Evolutionary conservation across 2,888 invertebrate species (phyloP).

Genomic region (Cheilosia urbana): DNA sequence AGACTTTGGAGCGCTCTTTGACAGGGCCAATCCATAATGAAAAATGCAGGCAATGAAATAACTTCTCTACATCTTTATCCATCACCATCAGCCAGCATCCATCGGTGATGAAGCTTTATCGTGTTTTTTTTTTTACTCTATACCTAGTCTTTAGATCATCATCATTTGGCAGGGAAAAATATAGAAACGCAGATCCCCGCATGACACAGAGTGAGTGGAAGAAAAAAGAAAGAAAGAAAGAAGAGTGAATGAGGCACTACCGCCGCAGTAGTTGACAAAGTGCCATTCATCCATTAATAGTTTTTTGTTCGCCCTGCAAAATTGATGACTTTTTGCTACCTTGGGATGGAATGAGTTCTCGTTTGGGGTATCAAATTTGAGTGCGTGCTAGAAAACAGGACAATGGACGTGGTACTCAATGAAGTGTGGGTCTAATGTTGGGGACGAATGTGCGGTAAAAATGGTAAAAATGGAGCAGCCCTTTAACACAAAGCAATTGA

Average conservation of each 20-base stretch:
- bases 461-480: too few species aligned
- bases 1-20: slow-evolving; percentile 57
- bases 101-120: slow-evolving; percentile 66
- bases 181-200: not conserved
- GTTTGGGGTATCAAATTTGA: slow-evolving; percentile 14
- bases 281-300: slow-evolving; percentile 68
- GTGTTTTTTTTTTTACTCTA: slow-evolving; percentile 24
- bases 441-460: too few species aligned
- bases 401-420: slow-evolving; percentile 9
- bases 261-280: slow-evolving; percentile 68
- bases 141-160: slow-evolving; percentile 32
- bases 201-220: not conserved
- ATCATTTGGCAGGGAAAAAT: slow-evolving; percentile 18
- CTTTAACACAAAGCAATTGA: too few species aligned
- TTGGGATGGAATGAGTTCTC: slow-evolving; percentile 43
- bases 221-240: too few species aligned
- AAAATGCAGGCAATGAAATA: slow-evolving; percentile 69
- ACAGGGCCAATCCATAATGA: slow-evolving; percentile 74
- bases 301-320: not conserved
- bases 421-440: not conserved
- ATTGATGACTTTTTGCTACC: slow-evolving; percentile 30
- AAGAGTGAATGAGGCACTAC: slow-evolving; percentile 26
- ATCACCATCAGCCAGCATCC: slow-evolving; percentile 27
- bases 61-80: slow-evolving; percentile 62
- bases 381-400: slow-evolving; percentile 12